Evolutionary conservation across 2,113 vertebrate species (phyloP).

Genomic region (Cygnus atratus): DNA sequence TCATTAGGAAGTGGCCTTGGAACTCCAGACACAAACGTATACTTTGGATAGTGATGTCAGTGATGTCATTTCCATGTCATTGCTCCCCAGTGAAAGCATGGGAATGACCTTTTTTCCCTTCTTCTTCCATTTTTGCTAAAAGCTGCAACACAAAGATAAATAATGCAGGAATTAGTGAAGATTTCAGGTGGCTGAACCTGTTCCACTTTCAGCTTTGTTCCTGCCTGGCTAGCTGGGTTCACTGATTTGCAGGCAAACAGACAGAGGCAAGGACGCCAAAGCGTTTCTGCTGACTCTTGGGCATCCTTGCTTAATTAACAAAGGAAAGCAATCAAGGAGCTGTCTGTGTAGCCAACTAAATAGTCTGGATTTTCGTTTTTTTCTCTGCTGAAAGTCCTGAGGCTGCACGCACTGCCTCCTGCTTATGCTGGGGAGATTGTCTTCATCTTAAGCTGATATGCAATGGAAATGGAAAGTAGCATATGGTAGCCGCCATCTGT

Average conservation of each 20-base stretch:
- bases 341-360: background rate
- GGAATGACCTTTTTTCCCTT: slow-evolving; percentile 45
- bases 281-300: background rate
- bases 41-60: slow-evolving; percentile 53
- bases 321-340: background rate
- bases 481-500: slow-evolving; percentile 51
- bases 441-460: slow-evolving; percentile 21
- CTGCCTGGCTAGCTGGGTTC: background rate
- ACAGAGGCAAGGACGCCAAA: background rate
- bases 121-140: background rate
- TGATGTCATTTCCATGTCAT: slow-evolving; percentile 69
- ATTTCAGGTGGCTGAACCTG: background rate
- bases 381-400: background rate
- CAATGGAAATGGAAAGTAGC: slow-evolving; percentile 56
- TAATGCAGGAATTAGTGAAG: slow-evolving; percentile 8
- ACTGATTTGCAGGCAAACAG: background rate
- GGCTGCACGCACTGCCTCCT: background rate
- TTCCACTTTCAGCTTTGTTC: background rate
- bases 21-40: slow-evolving; percentile 57
- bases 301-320: slow-evolving; percentile 7
- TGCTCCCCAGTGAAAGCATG: slow-evolving; percentile 59
- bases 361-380: background rate
- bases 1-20: slow-evolving; percentile 73
- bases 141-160: slow-evolving; percentile 18
- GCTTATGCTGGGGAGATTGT: background rate